phyloP scores from a whole-genome alignment of 2,888 invertebrate species.

The Drosophila demipolita region DNA sequence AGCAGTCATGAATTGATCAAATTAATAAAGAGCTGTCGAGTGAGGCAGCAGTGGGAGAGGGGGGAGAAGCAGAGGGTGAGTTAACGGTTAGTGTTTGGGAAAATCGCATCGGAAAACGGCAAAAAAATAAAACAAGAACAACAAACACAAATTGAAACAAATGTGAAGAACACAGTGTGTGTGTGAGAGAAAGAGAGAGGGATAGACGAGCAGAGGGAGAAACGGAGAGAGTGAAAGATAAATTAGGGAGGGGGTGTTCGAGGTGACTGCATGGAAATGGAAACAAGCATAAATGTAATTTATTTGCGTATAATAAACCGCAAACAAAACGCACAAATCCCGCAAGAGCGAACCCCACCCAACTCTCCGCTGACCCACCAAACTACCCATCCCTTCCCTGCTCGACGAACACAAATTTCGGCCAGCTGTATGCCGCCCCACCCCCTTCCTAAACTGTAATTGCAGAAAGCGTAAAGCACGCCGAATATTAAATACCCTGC shows the following conservation, averaged over 20 bases:
- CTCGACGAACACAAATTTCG: conserved; percentile 34
- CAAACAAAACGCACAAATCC: conserved; percentile 61
- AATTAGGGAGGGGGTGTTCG: background rate
- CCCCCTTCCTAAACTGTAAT: conserved; percentile 12
- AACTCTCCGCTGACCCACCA: background rate
- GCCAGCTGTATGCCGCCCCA: conserved; percentile 40
- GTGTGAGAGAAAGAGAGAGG: background rate
- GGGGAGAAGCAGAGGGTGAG: background rate
- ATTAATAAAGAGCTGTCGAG: conserved; percentile 75
- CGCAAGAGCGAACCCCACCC: conserved; percentile 4
- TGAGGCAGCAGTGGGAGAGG: background rate
- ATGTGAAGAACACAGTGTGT: conserved; percentile 27
- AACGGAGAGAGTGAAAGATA: background rate
- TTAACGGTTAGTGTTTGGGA: conserved; percentile 39
- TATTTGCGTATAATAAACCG: conserved; percentile 82
- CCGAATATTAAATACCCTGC: background rate
- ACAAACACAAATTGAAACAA: conserved; percentile 57
- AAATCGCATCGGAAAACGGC: conserved; percentile 61
- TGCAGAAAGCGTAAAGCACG: conserved; percentile 6
- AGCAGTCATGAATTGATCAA: conserved; percentile 76
- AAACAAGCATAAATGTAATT: conserved; percentile 77
- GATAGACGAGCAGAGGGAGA: background rate
- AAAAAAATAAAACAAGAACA: conserved; percentile 28
- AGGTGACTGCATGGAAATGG: conserved; percentile 56
- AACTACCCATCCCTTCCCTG: background rate